These are phyloP conservation scores for Myotis planiceps DNA, from an alignment of 2,797 vertebrate species.

Conservation along the genomic window DNA sequence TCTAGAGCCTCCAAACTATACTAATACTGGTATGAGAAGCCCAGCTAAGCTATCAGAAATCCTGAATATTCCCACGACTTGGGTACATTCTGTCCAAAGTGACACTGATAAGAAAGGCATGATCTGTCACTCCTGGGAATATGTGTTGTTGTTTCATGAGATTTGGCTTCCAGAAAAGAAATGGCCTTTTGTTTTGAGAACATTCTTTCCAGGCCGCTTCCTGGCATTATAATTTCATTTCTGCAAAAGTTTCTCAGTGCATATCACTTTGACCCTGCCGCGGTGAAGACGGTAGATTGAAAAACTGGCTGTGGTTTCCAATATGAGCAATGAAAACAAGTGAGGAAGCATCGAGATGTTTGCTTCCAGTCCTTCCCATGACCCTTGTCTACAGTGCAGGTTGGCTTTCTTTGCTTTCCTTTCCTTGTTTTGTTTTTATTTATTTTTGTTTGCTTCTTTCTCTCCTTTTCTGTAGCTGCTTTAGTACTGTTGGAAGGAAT, in stretches of 20 bases:
- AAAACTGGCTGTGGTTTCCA: slow-evolving; percentile 25
- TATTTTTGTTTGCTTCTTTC: neutral
- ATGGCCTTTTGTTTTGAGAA: slow-evolving; percentile 70
- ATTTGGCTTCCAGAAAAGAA: slow-evolving; percentile 67
- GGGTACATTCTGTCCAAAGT: slow-evolving; percentile 71
- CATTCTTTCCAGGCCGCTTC: slow-evolving; percentile 38
- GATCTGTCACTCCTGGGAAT: slow-evolving; percentile 64
- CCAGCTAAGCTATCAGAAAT: slow-evolving; percentile 52
- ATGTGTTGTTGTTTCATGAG: slow-evolving; percentile 53
- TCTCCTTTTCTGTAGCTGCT: neutral
- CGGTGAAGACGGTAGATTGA: neutral
- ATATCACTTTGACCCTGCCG: neutral
- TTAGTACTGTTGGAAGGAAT: neutral
- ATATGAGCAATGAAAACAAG: neutral
- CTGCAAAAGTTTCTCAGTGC: neutral
- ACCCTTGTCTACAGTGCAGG: neutral
- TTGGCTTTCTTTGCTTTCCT: neutral
- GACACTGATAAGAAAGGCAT: slow-evolving; percentile 77
- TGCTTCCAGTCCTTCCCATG: neutral
- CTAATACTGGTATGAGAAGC: slow-evolving; percentile 26
- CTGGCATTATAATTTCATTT: slow-evolving; percentile 34
- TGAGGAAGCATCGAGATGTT: neutral
- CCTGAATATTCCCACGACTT: slow-evolving; percentile 80
- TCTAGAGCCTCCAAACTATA: neutral
- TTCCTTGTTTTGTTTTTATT: neutral